Evolutionary conservation across 2,797 vertebrate species (phyloP).

Genomic region (Neosilurus hyrtlii): DNA sequence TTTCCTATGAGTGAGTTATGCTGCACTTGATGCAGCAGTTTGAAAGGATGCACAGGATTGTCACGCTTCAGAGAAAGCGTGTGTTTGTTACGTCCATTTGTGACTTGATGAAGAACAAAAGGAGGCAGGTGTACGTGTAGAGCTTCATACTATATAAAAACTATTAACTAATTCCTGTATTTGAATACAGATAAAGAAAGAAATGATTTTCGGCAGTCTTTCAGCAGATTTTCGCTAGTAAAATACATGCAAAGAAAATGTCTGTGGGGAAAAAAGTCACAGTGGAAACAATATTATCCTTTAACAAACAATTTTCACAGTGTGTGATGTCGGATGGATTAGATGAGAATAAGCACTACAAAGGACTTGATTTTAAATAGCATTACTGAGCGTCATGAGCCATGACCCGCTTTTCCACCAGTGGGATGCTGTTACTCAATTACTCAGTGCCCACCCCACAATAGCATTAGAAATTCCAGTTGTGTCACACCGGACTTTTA

Average conservation of each 20-base stretch:
- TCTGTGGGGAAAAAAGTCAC: not conserved
- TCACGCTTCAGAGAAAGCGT: too few species aligned
- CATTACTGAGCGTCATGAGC: too few species aligned
- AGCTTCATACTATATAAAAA: not conserved
- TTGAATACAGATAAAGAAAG: not conserved
- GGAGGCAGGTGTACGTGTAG: not conserved
- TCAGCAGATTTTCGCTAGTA: not conserved
- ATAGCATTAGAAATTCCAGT: constrained; percentile 29
- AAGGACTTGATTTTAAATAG: not conserved
- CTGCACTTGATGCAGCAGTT: too few species aligned
- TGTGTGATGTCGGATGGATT: not conserved
- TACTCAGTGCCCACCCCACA: too few species aligned
- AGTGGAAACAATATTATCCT: not conserved
- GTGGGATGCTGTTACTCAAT: too few species aligned
- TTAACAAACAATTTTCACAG: not conserved
- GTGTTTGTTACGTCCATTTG: not conserved
- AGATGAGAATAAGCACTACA: not conserved
- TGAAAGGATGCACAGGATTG: too few species aligned
- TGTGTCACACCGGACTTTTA: constrained; percentile 22
- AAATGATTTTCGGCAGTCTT: not conserved
- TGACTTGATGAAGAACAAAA: not conserved
- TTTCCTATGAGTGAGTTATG: too few species aligned
- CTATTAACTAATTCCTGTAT: not conserved
- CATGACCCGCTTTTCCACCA: not conserved
- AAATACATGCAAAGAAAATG: not conserved